Evolutionary conservation across 2,113 vertebrate species (phyloP), one percentile per base, ranked within the genome.

Genomic region (Pelobates fuscus): DNA sequence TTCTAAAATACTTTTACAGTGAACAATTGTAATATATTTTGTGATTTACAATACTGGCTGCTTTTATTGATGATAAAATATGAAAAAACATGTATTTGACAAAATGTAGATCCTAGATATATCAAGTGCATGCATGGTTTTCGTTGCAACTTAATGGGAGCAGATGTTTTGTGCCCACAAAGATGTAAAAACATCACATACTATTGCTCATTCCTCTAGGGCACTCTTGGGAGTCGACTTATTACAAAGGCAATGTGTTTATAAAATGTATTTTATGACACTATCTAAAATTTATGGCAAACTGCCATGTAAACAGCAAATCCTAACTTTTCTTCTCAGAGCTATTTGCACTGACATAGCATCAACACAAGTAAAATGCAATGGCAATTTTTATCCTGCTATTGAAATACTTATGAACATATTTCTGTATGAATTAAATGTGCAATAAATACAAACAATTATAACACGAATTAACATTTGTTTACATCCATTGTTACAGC

Each of bases 211-310:
- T 25, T 60, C 32, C 68, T 44, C 55, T 5, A 60, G 55, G 29
- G 68, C 68, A 59, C 55, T 41, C 54, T 43, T 26, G 57, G 14
- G 23, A 70, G 55, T 43, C 32, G 43, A 44, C 68, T 44, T 70
- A 70, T 59, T 70, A 60, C 55, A 59, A 58, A 18, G 32, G 20
- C 68, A 70, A 59, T 70, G 54, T 60, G 68, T 43, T 23, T 32
- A 70, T 70, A 70, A 70, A 70, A 70, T 70, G 14, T 59, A 59
- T 25, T 70, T 70, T 70, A 70, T 70, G 68, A 70, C 24, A 8
- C 23, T 18, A 59, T 59, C 55, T 60, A 59, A 70, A 70, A 70
- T 70, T 59, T 43, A 70, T 60, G 37, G 54, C 55, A n/a, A 59
- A 32, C 5, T 70, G 49, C 29, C 29, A 23, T 55, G 5, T 70